Evolutionary conservation across 2,797 vertebrate genomes (phyloP), one percentile per base, ranked within the genome.

Genomic region (Mus caroli): DNA sequence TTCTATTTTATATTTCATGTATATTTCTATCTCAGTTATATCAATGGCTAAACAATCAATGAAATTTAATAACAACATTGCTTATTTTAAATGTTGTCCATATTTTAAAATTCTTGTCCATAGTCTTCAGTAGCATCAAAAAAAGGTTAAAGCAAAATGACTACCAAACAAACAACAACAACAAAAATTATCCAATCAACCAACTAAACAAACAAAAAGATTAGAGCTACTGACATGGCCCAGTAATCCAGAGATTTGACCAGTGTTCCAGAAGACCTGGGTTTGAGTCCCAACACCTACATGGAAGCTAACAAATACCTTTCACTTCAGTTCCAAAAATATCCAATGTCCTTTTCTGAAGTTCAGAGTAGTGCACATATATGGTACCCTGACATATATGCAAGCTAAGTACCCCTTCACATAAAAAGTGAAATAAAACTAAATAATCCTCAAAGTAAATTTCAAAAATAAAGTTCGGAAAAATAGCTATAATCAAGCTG

Each of bases 101-200:
- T 64, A 85, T 86, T 88, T 46, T 8, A 78, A n/a, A 82, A 91
- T 76, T 78, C n/a, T 77, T 90, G 8, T 64, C 11, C 43, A 89
- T 91, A 93, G 54, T 17, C 88, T 46, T 77, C 78, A 50, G 10
- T 95, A 96, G 58, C 85, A 64, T 85, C 43, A 9, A 85, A 86
- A n/a, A 52, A 9, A 9, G 10, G 52, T 8, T 50, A 76, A 46
- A 46, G 12, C 73, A 76, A 76, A 76, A 15, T 37, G 22, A 37
- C 6, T 17, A 69, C 13, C 67, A 37, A 73, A 43, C 40, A 43
- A 75, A 75, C 24, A 15, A 4, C 1, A 46, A 64, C 2, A 60
- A 82, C n/a, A 54, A 54, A 54, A 67, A 34, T 15, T 3, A 37
- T 71, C 17, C n/a, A 71, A 20, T 1, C 22, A 46, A 43, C 24